Conservation (phyloP, 2,113 vertebrate genomes). For the Callospermophilus lateralis region DNA sequence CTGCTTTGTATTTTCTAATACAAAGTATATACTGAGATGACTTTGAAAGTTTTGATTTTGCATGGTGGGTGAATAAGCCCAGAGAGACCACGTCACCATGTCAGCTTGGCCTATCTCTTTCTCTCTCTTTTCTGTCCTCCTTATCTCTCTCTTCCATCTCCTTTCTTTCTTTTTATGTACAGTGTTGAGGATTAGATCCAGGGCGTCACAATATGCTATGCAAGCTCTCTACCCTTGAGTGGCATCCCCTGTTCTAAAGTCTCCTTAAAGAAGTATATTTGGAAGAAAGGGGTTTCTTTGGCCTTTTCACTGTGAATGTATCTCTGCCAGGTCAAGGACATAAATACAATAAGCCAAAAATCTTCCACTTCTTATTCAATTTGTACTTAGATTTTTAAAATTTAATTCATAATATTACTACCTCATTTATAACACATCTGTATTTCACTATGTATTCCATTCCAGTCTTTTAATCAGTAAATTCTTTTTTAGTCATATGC, state of each 20-base stretch:
- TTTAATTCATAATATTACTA: not conserved
- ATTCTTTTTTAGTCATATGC: not conserved
- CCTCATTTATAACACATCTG: not conserved
- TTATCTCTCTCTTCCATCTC: not conserved
- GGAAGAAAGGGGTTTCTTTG: not conserved
- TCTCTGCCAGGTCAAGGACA: not conserved
- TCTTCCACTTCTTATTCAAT: not conserved
- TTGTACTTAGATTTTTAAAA: not conserved
- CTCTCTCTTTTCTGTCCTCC: accelerated
- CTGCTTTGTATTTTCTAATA: not conserved
- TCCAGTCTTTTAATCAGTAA: not conserved
- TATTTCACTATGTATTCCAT: not conserved
- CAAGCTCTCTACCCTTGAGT: not conserved
- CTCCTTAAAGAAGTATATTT: not conserved
- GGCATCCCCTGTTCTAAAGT: not conserved
- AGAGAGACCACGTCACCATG: not conserved
- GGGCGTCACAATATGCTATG: too few species aligned
- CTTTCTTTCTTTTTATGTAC: too few species aligned
- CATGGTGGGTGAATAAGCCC: not conserved
- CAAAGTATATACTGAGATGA: not conserved
- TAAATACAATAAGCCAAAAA: not conserved
- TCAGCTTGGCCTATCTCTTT: not conserved
- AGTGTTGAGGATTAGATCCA: not conserved
- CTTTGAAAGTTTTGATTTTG: not conserved
- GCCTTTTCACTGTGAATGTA: not conserved